phyloP scores from a whole-genome alignment of 1,140 invertebrate genomes.

The Xylocopa sonorina region DNA sequence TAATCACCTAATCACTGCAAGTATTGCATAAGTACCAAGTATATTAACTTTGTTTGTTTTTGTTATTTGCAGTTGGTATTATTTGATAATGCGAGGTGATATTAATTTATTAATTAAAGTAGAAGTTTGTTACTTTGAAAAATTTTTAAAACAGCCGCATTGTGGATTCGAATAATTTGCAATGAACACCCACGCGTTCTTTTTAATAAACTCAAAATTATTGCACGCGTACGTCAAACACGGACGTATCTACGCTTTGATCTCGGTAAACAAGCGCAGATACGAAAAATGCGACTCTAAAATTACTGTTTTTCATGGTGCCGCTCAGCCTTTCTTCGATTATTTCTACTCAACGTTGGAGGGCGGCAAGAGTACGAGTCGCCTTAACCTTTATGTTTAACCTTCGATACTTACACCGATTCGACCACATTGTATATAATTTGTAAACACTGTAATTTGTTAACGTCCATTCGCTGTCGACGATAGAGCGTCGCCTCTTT shows the following conservation, averaged over 20 bases:
- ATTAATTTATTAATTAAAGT: too few relatives aligned
- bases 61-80: too few relatives aligned
- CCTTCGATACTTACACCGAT: slow-evolving; percentile 44
- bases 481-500: slow-evolving; percentile 8
- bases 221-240: background rate
- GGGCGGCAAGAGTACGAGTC: background rate
- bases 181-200: background rate
- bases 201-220: slow-evolving; percentile 24
- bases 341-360: slow-evolving; percentile 37
- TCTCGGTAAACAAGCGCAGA: slow-evolving; percentile 25
- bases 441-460: slow-evolving; percentile 41
- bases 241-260: slow-evolving; percentile 18
- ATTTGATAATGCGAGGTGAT: too few relatives aligned
- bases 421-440: slow-evolving; percentile 45
- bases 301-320: slow-evolving; percentile 36
- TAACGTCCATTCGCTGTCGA: background rate
- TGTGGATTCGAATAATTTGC: background rate
- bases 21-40: too few relatives aligned
- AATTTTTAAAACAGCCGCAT: too few relatives aligned
- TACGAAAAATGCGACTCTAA: slow-evolving; percentile 28
- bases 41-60: too few relatives aligned
- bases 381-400: slow-evolving; percentile 46
- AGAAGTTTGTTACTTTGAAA: too few relatives aligned
- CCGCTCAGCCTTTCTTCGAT: slow-evolving; percentile 37
- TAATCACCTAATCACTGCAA: too few relatives aligned